A percentile compares a stretch with the other conserved stretches of the same genome.
Conservation (phyloP, 2,888 invertebrate species). For the Hirudinaria manillensis region DNA sequence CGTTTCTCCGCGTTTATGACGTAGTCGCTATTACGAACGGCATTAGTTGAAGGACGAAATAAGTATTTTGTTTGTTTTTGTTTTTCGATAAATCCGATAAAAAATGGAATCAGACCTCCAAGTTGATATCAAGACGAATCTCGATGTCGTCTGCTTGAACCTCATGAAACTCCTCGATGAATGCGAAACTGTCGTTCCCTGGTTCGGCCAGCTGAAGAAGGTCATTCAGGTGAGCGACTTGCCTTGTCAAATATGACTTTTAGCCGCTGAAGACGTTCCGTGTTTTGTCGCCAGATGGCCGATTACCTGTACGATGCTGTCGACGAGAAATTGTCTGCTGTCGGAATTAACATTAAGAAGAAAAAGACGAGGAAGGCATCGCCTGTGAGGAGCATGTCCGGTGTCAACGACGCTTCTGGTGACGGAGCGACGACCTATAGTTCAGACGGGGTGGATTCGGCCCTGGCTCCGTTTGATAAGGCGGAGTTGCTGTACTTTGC, state of each 20-base stretch:
- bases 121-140: slow-evolving; percentile 14
- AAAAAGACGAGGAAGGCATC: too few relatives aligned
- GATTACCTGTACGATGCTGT: slow-evolving; percentile 22
- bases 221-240: slow-evolving; percentile 6
- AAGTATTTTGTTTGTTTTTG: too few relatives aligned
- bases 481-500: slow-evolving; percentile 15
- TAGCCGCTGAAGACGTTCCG: background rate
- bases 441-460: background rate
- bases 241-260: background rate
- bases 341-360: slow-evolving; percentile 6
- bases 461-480: slow-evolving; percentile 19
- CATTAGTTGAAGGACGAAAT: too few relatives aligned
- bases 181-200: slow-evolving; percentile 13
- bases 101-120: too few relatives aligned
- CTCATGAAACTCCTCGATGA: slow-evolving; percentile 15
- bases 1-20: too few relatives aligned
- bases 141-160: background rate
- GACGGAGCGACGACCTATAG: background rate
- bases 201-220: slow-evolving; percentile 22
- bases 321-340: background rate
- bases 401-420: background rate
- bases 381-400: background rate
- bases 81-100: too few relatives aligned
- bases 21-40: too few relatives aligned
- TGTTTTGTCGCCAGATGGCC: background rate